Evolutionary conservation across 2,888 invertebrate species (phyloP), one percentile per base, ranked within the genome.

Genomic region (Melanostoma mellinum): DNA sequence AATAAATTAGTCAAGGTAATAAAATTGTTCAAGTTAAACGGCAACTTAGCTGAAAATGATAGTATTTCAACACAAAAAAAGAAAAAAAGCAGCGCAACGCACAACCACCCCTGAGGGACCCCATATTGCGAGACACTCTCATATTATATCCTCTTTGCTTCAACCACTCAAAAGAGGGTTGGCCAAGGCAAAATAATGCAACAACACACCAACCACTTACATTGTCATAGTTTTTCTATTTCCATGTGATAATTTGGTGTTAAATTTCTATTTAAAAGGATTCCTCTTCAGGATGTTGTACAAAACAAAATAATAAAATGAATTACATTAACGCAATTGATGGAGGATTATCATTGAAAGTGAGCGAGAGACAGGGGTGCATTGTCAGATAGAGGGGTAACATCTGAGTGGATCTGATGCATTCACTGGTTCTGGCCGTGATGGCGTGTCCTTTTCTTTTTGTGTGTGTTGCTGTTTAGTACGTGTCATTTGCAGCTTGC

Each of bases 221-320:
- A 79, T 84, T 75, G 79, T 79, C 79, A 84, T 84, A 84, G 84
- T 84, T 61, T 79, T 79, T 75, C 75, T 72, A 79, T 85, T 75
- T 68, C 36, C 85, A 61, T 80, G 79, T 84, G 84, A 87, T 87
- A 88, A 87, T 87, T 87, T 86, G 86, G 86, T 86, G 87, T 87
- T 88, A 87, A 87, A 88, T 87, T 87, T 86, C 85, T 73, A 87
- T 87, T 87, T 86, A 86, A 86, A 86, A 86, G 86, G 81, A 74
- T 80, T 82, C 80, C 78, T 60, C 65, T 63, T 78, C n/a, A 55
- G 55, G 33, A 33, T 33, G 8, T 9, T 6, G 30, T 6, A 52
- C 35, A 33, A 10, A 32, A 33, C n/a, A 52, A 72, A 52, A 36
- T 58, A 52, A 52, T 50, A 58, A 71, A 84, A 84, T 82, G 69